Conservation (phyloP, 2,797 vertebrate genomes). For the Kryptolebias ocellatus region DNA sequence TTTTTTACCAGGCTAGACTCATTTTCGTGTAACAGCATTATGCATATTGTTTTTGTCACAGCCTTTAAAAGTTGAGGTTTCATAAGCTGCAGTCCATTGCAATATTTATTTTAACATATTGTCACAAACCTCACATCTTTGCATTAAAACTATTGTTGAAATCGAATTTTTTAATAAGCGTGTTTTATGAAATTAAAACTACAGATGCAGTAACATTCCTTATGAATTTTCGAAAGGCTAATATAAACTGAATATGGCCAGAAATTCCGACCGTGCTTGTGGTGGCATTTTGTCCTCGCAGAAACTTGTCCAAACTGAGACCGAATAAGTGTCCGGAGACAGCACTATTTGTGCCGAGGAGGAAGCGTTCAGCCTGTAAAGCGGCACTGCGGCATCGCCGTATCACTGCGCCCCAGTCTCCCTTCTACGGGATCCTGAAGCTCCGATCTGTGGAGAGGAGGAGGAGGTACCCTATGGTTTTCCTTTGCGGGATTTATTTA, state of each 20-base stretch:
- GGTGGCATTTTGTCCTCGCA: rapidly evolving
- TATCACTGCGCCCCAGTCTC: constrained; percentile 85
- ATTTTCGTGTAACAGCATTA: too few relatives aligned
- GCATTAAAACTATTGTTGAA: too few relatives aligned
- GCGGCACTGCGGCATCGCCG: constrained; percentile 86
- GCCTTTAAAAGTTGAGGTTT: too few relatives aligned
- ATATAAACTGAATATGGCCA: not conserved
- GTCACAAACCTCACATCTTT: too few relatives aligned
- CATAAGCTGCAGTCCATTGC: too few relatives aligned
- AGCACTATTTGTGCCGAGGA: constrained; percentile 85
- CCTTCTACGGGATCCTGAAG: constrained; percentile 83
- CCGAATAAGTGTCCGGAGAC: constrained; percentile 26
- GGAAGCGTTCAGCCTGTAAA: constrained; percentile 84
- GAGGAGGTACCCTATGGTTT: constrained; percentile 72
- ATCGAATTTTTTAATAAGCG: too few relatives aligned
- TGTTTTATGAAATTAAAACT: too few relatives aligned
- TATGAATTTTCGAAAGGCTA: too few relatives aligned
- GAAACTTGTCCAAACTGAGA: not conserved
- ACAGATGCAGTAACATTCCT: too few relatives aligned
- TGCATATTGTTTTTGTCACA: too few relatives aligned
- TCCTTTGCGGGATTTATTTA: constrained; percentile 80
- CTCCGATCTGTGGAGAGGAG: constrained; percentile 76
- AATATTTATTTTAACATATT: too few relatives aligned
- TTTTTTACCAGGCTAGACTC: too few relatives aligned
- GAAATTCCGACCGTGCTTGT: rapidly evolving